Base-by-base conservation (phyloP, 2,113 vertebrate species). In the Lycocorax pyrrhopterus region DNA sequence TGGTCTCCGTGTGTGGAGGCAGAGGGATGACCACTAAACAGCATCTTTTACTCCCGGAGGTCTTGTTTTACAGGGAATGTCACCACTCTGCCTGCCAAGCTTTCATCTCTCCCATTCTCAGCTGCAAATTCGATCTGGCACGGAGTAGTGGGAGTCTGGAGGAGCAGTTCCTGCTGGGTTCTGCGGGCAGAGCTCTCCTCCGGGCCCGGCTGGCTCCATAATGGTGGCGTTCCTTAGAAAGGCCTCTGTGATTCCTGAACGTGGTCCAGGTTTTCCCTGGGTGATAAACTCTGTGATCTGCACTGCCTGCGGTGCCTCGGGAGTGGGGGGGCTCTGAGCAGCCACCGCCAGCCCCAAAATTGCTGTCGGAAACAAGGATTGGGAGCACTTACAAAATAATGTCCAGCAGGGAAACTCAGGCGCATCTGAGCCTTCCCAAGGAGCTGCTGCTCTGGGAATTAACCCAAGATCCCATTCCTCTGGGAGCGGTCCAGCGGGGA, bases 401-500 rank as follows among this genome's bases (percentile, higher is more conserved):
- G 5, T 25, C 60, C 43, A 32, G 0, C 5, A 13, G 41, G 37
- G 49, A 78, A 25, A 18, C 33, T 66, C 30, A 39, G 66, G 44
- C 3, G 0, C 5, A 2, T 22, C 56, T 4, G 37, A 92, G 25
- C 47, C 60, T 83, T 93, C 77, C 55, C 26, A 39, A 53, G 60
- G 43, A 63, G 52, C 88, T 53, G 23, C 10, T 52, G 82, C 63
- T 87, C 74, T 20, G 21, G 62, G 52, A 77, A 33, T 33, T 9
- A 8, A 29, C 6, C 15, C 10, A 19, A 16, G 4, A 59, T 55
- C 19, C 2, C 0, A 0, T 33, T 63, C 22, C 47, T 52, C 17
- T 35, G 30, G 5, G 63, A 86, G 32, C 0, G 3, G 0, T 47
- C 8, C 15, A 10, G 29, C 6, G 9, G 5, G 43, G 41, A 13